phyloP scores from a whole-genome alignment of 2,113 vertebrate genomes.

The Orcinus orca region DNA sequence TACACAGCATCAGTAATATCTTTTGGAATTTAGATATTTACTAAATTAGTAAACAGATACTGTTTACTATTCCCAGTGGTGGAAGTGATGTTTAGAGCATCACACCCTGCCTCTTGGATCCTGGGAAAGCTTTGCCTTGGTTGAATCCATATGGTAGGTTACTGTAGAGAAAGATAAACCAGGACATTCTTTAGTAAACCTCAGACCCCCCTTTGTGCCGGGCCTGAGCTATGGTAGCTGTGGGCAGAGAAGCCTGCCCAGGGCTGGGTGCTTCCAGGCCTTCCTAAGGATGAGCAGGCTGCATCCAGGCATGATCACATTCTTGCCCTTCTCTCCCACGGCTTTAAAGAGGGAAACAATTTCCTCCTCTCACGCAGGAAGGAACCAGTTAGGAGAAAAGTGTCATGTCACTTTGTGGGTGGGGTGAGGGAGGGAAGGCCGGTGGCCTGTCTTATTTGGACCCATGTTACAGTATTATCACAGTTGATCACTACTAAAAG shows the following conservation, averaged over 20 bases:
- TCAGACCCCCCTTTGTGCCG: not conserved
- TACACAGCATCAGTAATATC: slow-evolving; percentile 44
- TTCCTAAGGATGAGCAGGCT: not conserved
- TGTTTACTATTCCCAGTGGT: slow-evolving; percentile 39
- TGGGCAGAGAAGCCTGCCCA: not conserved
- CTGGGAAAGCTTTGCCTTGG: slow-evolving; percentile 5
- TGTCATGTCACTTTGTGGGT: not conserved
- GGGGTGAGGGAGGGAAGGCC: not conserved
- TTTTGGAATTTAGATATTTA: slow-evolving; percentile 46
- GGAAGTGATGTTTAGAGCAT: not conserved
- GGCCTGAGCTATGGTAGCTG: not conserved
- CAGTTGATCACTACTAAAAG: too few relatives aligned
- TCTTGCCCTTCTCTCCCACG: not conserved
- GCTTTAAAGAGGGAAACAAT: not conserved
- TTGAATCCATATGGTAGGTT: not conserved
- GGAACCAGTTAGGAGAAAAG: not conserved
- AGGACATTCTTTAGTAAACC: not conserved
- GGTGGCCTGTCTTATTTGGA: not conserved
- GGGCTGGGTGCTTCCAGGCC: not conserved
- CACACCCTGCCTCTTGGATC: slow-evolving; percentile 17
- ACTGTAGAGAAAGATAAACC: not conserved
- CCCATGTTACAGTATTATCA: not conserved
- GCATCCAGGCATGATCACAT: not conserved
- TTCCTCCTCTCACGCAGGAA: not conserved
- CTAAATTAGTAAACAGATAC: not conserved